Evolutionary conservation across 53 echinoderm and acorn worm species (phyloP), one percentile per base, ranked within the genome.

Genomic region (Arbacia lixula): DNA sequence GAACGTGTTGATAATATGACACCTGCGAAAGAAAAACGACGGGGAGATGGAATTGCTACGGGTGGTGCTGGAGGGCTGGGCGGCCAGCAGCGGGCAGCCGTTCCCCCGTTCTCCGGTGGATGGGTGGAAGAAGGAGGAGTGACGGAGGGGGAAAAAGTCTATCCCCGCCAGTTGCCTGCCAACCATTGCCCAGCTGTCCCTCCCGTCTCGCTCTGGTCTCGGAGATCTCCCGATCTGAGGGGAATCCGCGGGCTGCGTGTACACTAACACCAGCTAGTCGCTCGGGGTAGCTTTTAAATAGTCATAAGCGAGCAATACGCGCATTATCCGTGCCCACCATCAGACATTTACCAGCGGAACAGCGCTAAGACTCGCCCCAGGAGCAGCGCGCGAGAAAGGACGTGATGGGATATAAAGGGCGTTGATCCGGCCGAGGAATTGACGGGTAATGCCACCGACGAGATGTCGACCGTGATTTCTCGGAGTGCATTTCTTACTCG

Each of bases 41-140:
- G 51, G 73, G 52, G 30, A 51, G 14, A 51, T 46, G 29, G 73
- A 51, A 50, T 5, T 33, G 50, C 73, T 51, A 11, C 49, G 73
- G 50, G 73, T 72, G 50, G 73, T 51, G 73, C 73, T 72, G 53
- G 27, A 72, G 73, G 73, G 73, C 73, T 72, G 73, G 73, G 73
- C 73, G 73, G 73, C 27, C 73, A 72, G 73, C 53, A 36, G 12
- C 73, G 73, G 73, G 50, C 50, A 25, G 53, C 29, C 53, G 49
- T 28, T 72, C 51, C 27, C 29, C 51, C 73, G 29, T 28, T 46
- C 73, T 27, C 73, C 73, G 73, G 17, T 72, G 37, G 68, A 39
- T 37, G 25, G 21, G 17, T 19, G 63, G 12, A 19, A 32, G 34
- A 3, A 62, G 36, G 12, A 38, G 24, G 32, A 35, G 8, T 11